phyloP scores from a whole-genome alignment of 2,113 vertebrate genomes.

The Vanacampus margaritifer region DNA sequence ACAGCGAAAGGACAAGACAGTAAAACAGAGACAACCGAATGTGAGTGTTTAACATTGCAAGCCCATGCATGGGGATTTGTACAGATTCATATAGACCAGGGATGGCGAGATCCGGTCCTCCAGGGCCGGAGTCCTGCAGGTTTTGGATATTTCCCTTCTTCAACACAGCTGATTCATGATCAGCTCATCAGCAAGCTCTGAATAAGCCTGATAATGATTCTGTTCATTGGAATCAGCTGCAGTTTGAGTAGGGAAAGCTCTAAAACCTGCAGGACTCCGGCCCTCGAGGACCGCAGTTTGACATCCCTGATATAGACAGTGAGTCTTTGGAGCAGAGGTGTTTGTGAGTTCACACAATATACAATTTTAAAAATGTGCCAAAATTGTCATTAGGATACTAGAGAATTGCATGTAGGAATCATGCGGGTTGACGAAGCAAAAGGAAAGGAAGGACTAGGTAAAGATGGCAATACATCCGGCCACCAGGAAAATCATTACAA shows the following conservation, averaged over 20 bases:
- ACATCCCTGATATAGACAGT: no score
- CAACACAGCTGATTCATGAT: no score
- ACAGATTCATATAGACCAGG: no score
- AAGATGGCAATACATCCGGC: not conserved
- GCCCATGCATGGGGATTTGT: conserved; percentile 46
- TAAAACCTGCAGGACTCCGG: no score
- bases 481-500: conserved; percentile 7
- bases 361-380: not conserved
- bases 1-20: conserved; percentile 61
- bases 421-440: conserved; percentile 37
- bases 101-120: no score
- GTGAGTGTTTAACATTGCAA: conserved; percentile 54
- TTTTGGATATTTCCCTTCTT: no score
- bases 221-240: no score
- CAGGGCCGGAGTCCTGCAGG: no score
- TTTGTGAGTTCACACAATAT: conserved; percentile 9
- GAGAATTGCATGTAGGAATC: conserved; percentile 29
- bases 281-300: no score
- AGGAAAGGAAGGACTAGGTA: not conserved
- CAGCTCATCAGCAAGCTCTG: no score
- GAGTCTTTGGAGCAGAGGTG: not conserved
- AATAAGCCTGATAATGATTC: no score
- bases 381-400: conserved; percentile 7
- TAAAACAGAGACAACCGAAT: conserved; percentile 63
- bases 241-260: no score